Evolutionary conservation across 1,140 invertebrate species (phyloP).

Genomic region (Drosophila varians): DNA sequence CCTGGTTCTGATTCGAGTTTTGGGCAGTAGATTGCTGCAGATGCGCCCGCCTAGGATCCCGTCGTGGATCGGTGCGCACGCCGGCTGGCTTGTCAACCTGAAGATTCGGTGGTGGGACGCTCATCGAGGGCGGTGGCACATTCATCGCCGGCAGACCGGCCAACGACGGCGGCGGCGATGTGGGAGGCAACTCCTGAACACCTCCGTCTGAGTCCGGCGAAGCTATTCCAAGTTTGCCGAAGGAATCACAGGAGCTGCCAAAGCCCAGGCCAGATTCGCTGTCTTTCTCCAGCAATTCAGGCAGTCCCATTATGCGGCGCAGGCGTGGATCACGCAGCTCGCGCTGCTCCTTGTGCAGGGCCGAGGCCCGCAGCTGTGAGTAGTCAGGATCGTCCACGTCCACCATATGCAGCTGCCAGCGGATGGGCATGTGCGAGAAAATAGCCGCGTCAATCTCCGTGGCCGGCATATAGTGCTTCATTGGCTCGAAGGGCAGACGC

Average conservation of each 20-base stretch:
- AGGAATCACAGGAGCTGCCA: neutral
- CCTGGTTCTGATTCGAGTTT: neutral
- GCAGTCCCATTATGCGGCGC: slow-evolving; percentile 88
- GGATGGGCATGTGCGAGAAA: slow-evolving; percentile 89
- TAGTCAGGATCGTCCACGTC: slow-evolving; percentile 90
- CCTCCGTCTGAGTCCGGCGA: slow-evolving; percentile 44
- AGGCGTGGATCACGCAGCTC: slow-evolving; percentile 88
- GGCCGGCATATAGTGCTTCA: slow-evolving; percentile 90
- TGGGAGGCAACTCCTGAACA: slow-evolving; percentile 38
- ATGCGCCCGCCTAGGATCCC: slow-evolving; percentile 63
- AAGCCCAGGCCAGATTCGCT: neutral
- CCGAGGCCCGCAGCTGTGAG: slow-evolving; percentile 86
- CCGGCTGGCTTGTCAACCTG: neutral
- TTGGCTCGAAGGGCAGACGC: slow-evolving; percentile 90
- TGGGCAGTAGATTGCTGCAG: slow-evolving; percentile 25
- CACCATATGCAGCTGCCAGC: slow-evolving; percentile 86
- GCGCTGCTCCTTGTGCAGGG: slow-evolving; percentile 87
- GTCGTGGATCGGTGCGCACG: slow-evolving; percentile 49
- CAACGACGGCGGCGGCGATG: slow-evolving; percentile 48
- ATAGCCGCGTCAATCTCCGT: slow-evolving; percentile 93
- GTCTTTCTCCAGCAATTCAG: slow-evolving; percentile 41
- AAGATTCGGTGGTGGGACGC: slow-evolving; percentile 13
- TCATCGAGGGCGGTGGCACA: slow-evolving; percentile 42
- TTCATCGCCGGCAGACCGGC: slow-evolving; percentile 39
- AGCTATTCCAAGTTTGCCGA: slow-evolving; percentile 32